These are phyloP conservation scores for Xylophagus ater DNA, from an alignment of 2,888 invertebrate species.

Conservation along the genomic window DNA sequence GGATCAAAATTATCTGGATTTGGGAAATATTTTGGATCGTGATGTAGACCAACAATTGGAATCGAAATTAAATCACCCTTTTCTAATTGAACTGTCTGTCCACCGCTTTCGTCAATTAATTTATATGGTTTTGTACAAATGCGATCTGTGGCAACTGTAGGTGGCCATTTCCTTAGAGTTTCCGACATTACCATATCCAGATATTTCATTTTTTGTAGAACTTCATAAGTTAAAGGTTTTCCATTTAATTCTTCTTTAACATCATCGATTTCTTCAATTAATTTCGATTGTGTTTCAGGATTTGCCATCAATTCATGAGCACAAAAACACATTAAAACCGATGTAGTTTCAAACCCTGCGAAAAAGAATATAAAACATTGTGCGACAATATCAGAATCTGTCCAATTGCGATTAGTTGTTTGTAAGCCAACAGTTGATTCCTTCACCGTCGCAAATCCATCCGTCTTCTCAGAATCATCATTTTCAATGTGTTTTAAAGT, in stretches of 20 bases:
- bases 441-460: no score
- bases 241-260: constrained; percentile 35
- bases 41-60: constrained; percentile 41
- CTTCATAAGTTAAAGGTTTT: constrained; percentile 44
- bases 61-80: constrained; percentile 28
- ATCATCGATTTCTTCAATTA: constrained; percentile 45
- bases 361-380: constrained; percentile 47
- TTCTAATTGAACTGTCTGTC: constrained; percentile 28
- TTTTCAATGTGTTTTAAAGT: no score
- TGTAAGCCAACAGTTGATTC: no score
- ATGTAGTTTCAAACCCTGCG: constrained; percentile 45
- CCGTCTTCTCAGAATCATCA: no score
- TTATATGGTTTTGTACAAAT: constrained; percentile 43
- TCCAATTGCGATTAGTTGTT: constrained; percentile 26
- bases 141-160: constrained; percentile 40
- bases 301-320: constrained; percentile 47
- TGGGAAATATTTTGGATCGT: constrained; percentile 43
- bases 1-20: constrained; percentile 48
- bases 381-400: constrained; percentile 45
- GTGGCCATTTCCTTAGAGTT: constrained; percentile 44
- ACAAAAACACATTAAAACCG: constrained; percentile 40
- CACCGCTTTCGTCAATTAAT: constrained; percentile 25
- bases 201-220: constrained; percentile 47
- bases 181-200: constrained; percentile 47
- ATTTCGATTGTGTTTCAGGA: constrained; percentile 45